Percentiles rank a stretch among this genome's conserved stretches.
These are phyloP conservation scores for Lymantria dispar DNA, from an alignment of 2,888 invertebrate species.

Conservation along the genomic window DNA sequence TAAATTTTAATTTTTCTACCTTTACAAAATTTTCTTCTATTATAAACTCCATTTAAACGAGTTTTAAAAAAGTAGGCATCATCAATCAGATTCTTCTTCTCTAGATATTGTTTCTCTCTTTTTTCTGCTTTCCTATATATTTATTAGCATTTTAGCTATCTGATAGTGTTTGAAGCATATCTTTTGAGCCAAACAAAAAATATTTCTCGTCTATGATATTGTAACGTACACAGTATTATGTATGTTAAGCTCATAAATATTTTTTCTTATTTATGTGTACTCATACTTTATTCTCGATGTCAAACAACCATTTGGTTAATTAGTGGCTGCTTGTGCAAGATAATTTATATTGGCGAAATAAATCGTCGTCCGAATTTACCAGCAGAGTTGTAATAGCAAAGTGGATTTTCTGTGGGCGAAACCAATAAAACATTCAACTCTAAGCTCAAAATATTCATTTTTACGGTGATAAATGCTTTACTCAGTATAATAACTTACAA, in stretches of 20 bases:
- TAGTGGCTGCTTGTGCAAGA: conserved; percentile 19
- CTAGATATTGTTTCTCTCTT: too few species aligned
- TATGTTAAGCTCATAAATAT: conserved; percentile 21
- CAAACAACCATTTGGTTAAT: conserved; percentile 24
- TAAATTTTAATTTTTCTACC: too few species aligned
- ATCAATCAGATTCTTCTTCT: too few species aligned
- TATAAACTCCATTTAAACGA: too few species aligned
- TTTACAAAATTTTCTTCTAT: too few species aligned
- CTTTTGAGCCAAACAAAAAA: background rate
- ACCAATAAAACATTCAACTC: conserved; percentile 2
- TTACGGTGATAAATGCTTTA: too few species aligned
- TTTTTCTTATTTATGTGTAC: conserved; percentile 16
- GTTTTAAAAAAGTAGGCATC: too few species aligned
- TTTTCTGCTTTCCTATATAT: too few species aligned
- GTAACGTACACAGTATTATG: conserved; percentile 3
- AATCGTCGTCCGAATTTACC: conserved; percentile 3
- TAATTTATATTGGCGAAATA: conserved; percentile 19
- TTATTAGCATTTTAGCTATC: too few species aligned
- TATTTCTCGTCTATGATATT: background rate
- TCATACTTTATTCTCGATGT: conserved; percentile 18
- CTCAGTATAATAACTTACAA: too few species aligned
- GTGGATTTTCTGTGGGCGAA: conserved; percentile 4
- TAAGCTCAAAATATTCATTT: too few species aligned
- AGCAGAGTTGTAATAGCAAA: background rate
- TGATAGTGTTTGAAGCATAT: background rate